Evolutionary conservation across 2,113 vertebrate genomes (phyloP), one percentile per base, ranked within the genome.

Genomic region (Anoplopoma fimbria): DNA sequence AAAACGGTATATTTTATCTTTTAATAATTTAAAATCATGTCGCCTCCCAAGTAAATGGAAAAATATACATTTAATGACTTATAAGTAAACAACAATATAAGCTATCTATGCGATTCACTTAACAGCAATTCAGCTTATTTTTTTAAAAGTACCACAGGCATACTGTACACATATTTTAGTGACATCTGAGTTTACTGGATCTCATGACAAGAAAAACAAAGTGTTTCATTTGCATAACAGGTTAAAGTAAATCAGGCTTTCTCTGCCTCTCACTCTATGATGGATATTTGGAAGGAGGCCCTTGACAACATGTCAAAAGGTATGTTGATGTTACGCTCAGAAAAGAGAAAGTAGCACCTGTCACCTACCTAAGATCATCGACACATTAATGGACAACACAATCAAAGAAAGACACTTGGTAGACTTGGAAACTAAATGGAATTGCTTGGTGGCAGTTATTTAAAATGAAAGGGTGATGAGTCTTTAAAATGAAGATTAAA

Each of bases 61-160:
- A 94, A 94, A 95, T 94, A 93, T 84, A 93, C 89, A 90, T 92
- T 92, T 88, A 90, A 81, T 83, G 79, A 92, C 84, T 89, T 81
- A 86, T 92, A 72, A 87, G 82, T 88, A 88, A 89, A 91, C 87
- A 91, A 89, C 83, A 75, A 93, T 88, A 91, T 75, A 89, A 87
- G 83, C 88, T 87, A 93, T 88, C 64, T 91, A 91, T 88, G 92
- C 82, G 63, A 91, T 86, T 88, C 62, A 87, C 79, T 84, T 83
- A 62, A 92, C 87, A 89, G 82, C 75, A 82, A 82, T 68, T 90
- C 49, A 75, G 71, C 45, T 84, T 85, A 63, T 79, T 57, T 68
- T 81, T 53, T 79, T 25, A 53, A 83, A 88, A 72, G 76, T 73
- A 88, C 69, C 79, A 85, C 86, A 93, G 70, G 87, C 85, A 86